Evolutionary conservation across 2,113 vertebrate species (phyloP), one percentile per base, ranked within the genome.

Genomic region (Syngnathus scovelli): DNA sequence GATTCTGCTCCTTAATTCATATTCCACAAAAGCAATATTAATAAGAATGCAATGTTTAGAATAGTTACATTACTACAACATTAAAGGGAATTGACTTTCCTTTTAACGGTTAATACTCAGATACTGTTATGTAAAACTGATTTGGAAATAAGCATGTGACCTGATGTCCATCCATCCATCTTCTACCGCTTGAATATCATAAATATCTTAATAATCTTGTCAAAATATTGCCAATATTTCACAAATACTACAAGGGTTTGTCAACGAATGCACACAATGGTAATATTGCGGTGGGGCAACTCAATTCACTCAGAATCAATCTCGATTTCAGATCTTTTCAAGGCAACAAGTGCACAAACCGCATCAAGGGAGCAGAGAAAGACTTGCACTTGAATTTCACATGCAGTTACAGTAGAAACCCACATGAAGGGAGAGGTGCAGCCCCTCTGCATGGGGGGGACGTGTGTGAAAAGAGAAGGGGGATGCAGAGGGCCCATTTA

Each of bases 61-160:
- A 33, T 33, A 33, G 27, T 33, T 33, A 33, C 27, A 33, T 3
- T 33, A 33, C 27, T 33, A 33, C 27, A 33, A 33, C 27, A 33
- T 33, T 33, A 33, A 33, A 33, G 27, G 27, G 27, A 3, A 3
- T 33, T 33, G 27, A 33, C 27, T 33, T 33, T 33, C 69, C 72
- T 49, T 67, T 67, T 66, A 72, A 46, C 62, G 52, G 63, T 67
- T 62, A 70, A 48, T 61, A 66, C 77, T 62, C 77, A 81, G 54
- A 58, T 56, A 52, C 64, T 81, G 23, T 82, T 80, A 83, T 79
- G 76, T 82, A 86, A 82, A 74, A 44, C n/a, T 5, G 15, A 38
- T 64, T 74, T 74, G 78, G 77, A 82, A 77, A 84, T 36, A 6
- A 19, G 8, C 49, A 52, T 21, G 49, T 52, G 49, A 52, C 7